Conservation (phyloP, 2,113 vertebrate species). For the Zeus faber region DNA sequence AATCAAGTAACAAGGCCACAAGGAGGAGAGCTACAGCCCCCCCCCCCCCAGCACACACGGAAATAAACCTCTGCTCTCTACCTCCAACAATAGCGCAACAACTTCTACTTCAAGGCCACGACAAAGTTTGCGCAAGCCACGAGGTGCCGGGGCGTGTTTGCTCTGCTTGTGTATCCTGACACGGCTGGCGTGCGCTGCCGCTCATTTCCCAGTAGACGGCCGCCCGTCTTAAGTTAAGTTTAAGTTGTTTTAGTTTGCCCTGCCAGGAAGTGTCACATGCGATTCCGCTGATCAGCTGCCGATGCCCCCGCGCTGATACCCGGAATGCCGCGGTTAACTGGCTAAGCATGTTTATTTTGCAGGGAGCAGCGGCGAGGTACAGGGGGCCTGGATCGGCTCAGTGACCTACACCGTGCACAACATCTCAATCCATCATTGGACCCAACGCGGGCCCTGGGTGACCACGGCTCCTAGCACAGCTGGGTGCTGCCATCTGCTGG, state of each 20-base stretch:
- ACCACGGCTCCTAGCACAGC: constrained; percentile 54
- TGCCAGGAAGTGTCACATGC: constrained; percentile 60
- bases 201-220: constrained; percentile 57
- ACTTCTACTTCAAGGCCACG: constrained; percentile 72
- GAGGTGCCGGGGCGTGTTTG: constrained; percentile 53
- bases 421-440: constrained; percentile 59
- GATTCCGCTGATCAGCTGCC: constrained; percentile 62
- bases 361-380: constrained; percentile 29
- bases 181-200: constrained; percentile 46
- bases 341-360: constrained; percentile 42
- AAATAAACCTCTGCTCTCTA: constrained; percentile 66
- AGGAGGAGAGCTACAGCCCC: constrained; percentile 60
- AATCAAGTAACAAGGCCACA: constrained; percentile 71
- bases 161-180: constrained; percentile 48
- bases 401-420: constrained; percentile 51
- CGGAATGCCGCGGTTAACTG: constrained; percentile 50
- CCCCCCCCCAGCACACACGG: constrained; percentile 68
- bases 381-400: constrained; percentile 38
- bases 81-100: constrained; percentile 69
- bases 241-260: constrained; percentile 36
- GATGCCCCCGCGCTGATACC: constrained; percentile 38
- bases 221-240: constrained; percentile 58
- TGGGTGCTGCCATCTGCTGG: constrained; percentile 79
- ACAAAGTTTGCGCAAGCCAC: constrained; percentile 61
- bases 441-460: constrained; percentile 25